Percentiles rank a stretch among this genome's conserved stretches.
Evolutionary conservation across 2,797 vertebrate genomes (phyloP).

Genomic region (Loriculus beryllinus): DNA sequence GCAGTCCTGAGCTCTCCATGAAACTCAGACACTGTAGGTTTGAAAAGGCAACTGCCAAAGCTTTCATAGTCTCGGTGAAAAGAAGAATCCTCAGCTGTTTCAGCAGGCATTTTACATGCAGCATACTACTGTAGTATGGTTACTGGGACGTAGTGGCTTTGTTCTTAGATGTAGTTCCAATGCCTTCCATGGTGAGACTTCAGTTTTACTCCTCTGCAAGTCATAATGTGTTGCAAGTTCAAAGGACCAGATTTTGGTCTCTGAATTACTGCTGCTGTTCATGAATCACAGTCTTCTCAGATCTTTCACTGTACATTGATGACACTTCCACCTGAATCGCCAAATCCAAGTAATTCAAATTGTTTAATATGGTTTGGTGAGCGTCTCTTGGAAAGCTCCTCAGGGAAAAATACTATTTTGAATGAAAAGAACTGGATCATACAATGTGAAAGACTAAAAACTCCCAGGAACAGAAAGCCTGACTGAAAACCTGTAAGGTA

Average conservation of each 20-base stretch:
- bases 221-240: neutral
- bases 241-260: neutral
- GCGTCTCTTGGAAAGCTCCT: neutral
- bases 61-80: neutral
- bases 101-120: neutral
- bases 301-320: neutral
- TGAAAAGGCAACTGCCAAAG: constrained; percentile 4
- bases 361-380: neutral
- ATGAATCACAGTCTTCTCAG: neutral
- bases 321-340: neutral
- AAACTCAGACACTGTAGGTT: neutral
- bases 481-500: neutral
- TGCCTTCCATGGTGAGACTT: neutral
- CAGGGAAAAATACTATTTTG: neutral
- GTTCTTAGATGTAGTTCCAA: neutral
- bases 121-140: neutral
- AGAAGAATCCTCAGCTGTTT: neutral
- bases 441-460: neutral
- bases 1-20: neutral
- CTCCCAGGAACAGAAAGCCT: neutral
- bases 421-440: neutral
- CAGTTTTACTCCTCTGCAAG: neutral
- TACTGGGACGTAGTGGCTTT: neutral
- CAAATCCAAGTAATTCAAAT: neutral
- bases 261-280: neutral